Percentiles rank a stretch among this genome's conserved stretches.
phyloP scores from a whole-genome alignment of 2,888 invertebrate genomes.

The Papilio elwesi region DNA sequence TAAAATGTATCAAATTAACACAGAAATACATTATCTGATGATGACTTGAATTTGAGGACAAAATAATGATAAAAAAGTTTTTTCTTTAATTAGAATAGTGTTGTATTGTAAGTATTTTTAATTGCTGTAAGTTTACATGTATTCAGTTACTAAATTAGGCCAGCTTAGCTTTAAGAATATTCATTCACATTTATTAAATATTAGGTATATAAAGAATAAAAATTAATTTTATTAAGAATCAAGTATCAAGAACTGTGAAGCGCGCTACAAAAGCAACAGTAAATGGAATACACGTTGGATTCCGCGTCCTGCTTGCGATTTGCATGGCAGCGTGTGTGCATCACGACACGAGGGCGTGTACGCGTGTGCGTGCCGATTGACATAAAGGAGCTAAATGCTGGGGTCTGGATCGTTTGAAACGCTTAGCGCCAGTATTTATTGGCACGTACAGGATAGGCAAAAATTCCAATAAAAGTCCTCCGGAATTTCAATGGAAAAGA shows the following conservation, averaged over 20 bases:
- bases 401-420: conserved; percentile 68
- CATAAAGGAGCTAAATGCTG: conserved; percentile 77
- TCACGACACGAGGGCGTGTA: conserved; percentile 42
- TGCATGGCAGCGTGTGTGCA: conserved; percentile 68
- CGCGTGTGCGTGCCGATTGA: conserved; percentile 66
- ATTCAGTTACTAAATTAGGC: too few relatives aligned
- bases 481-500: conserved; percentile 75
- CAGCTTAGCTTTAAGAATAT: too few relatives aligned
- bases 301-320: conserved; percentile 78
- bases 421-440: conserved; percentile 77
- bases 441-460: conserved; percentile 80
- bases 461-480: conserved; percentile 82
- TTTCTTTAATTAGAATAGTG: too few relatives aligned
- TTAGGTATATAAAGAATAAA: not conserved
- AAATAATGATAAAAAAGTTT: too few relatives aligned
- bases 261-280: conserved; percentile 65
- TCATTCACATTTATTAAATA: not conserved
- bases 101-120: too few relatives aligned
- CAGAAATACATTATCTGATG: too few relatives aligned
- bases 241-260: conserved; percentile 58
- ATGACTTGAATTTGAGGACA: too few relatives aligned
- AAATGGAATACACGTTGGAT: conserved; percentile 80
- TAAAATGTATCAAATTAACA: not conserved
- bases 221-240: not conserved
- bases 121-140: too few relatives aligned